Base-by-base conservation (phyloP, 37 sponge, comb jelly and placozoan species). In the Agelas oroides region DNA sequence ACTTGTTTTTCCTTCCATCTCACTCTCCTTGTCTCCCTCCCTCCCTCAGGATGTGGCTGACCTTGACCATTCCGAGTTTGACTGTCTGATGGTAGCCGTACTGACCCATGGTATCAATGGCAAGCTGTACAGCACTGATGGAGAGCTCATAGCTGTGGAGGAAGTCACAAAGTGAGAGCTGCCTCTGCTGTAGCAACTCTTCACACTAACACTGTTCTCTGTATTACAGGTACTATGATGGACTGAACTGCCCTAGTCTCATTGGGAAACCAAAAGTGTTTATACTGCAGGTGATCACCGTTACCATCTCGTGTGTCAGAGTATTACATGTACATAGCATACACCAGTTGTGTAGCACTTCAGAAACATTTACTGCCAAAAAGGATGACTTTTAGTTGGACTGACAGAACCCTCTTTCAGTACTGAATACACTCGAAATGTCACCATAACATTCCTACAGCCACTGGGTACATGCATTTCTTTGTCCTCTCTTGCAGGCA, bases 191-290 rank as follows among this genome's bases (percentile, higher is more conserved):
- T 56, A 18, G 17, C 58, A 56, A 8, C 18, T 46, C 21, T 15
- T 73, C 5, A 19, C 58, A 15, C 58, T n/a, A n/a, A n/a, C n/a
- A n/a, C n/a, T 65, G 35, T 14, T 70, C 12, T 36, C 35, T 16
- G 13, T 40, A 41, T 38, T 54, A 30, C 54, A 83, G 83, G 74
- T 82, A 70, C 23, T 95, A 92, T 62, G 94, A 86, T 74, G 92
- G 95, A 18, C 63, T 61, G 64, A 65, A 73, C 64, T 95, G 95
- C 65, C 92, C 97, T 8, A 53, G 75, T 23, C 85, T 96, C 28
- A 81, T 83, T 65, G 97, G 94, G 13, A 96, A 96, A 65, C 97
- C 97, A 0, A 96, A 96, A 75, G 76, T 96, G 19, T 96, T 96
- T 78, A 73, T 96, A 28, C 37, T 96, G 36, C 93, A 88, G 89